Conservation (phyloP, 2,113 vertebrate species). For the Brevimyrus niger region DNA sequence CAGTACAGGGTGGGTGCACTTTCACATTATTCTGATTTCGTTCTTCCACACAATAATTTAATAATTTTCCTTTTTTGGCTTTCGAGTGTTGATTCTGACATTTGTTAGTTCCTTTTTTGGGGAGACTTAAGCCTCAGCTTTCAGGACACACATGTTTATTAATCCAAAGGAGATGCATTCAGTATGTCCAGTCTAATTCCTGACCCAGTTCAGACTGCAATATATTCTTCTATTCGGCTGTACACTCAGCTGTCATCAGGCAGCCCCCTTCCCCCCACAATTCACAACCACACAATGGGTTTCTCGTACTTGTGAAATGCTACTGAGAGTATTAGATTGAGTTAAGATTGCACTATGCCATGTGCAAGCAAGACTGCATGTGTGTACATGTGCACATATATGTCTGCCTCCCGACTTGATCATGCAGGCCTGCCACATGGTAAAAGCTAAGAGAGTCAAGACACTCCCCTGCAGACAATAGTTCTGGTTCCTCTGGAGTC, state of each 20-base stretch:
- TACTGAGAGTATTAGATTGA: not conserved
- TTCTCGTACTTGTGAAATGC: not conserved
- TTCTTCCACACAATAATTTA: not conserved
- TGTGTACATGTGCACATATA: conserved; percentile 10
- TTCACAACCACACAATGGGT: not conserved
- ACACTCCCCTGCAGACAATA: not conserved
- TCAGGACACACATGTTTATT: not conserved
- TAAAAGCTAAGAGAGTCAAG: not conserved
- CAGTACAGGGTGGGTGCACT: not conserved
- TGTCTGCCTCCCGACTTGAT: conserved; percentile 1
- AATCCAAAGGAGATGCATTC: not conserved
- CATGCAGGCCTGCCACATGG: not conserved
- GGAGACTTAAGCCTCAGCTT: not conserved
- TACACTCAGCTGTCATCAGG: not conserved
- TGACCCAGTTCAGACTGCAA: not conserved
- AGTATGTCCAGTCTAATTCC: not conserved
- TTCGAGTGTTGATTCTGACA: not conserved
- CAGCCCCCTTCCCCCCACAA: no score
- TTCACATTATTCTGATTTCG: not conserved
- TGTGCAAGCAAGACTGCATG: not conserved
- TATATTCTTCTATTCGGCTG: not conserved
- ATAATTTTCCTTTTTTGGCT: not conserved
- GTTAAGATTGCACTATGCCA: not conserved
- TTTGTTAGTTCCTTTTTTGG: not conserved
- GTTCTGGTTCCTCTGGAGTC: not conserved